Evolutionary conservation across 2,888 invertebrate species (phyloP), one percentile per base, ranked within the genome.

Genomic region (Synergus gifuensis): DNA sequence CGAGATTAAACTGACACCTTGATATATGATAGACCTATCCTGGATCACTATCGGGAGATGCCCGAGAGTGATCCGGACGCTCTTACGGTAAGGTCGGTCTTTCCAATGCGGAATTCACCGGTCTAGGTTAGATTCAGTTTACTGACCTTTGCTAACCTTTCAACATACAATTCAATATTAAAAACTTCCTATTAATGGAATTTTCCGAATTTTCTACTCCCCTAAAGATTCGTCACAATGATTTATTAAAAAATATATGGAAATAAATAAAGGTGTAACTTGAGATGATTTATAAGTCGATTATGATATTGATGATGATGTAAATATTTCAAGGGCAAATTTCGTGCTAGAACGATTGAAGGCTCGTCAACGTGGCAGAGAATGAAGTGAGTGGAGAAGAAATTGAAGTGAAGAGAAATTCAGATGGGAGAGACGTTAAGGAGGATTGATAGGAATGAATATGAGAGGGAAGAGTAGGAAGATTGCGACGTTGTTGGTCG

Each of bases 1-100:
- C 83, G 83, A 81, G 62, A 81, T 66, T 76, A 77, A 79, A 83
- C 76, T 60, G 67, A 79, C 76, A 63, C 18, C 64, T 73, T 80
- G 60, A 77, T 80, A 62, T 78, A 62, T 67, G 78, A 42, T 60
- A 76, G 54, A 49, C 40, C 64, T n/a, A 62, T 73, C 28, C 40
- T 78, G 22, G 60, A 62, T 60, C 76, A 63, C 42, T 36, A 63
- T 77, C 77, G 8, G 28, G 46, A 28, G 63, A 63, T 63, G 22
- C 63, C 49, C 16, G n/a, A 77, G 46, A 64, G 77, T 64, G 77
- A 77, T 77, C 62, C 44, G 46, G n/a, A 63, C 46, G 54, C 36
- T 49, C 73, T 76, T 76, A 60, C 40, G 18, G 76, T 60, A 76
- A 76, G 76, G 9, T 49, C 28, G 49, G 69, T 28, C 12, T 69